Percentiles rank a stretch among this genome's conserved stretches.
Evolutionary conservation across 2,888 invertebrate genomes (phyloP).

Genomic region (Mellilla xanthometata): DNA sequence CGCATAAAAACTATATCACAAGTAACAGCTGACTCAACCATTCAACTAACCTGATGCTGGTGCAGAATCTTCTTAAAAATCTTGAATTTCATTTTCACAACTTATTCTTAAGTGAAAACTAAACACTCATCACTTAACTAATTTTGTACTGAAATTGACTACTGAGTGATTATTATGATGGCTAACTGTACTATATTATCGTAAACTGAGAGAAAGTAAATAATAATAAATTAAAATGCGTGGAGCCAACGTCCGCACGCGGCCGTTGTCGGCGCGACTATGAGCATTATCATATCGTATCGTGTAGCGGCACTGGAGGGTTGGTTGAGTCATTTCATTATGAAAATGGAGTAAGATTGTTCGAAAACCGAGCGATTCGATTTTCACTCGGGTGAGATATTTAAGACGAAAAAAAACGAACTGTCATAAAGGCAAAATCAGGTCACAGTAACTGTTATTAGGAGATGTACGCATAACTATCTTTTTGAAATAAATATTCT

Average conservation of each 20-base stretch:
- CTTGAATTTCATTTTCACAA: conserved; percentile 66
- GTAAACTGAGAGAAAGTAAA: conserved; percentile 35
- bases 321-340: background rate
- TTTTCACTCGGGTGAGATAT: no score
- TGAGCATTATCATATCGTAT: conserved; percentile 4
- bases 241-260: conserved; percentile 34
- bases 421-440: no score
- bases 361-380: no score
- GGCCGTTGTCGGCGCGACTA: conserved; percentile 32
- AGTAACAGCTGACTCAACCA: conserved; percentile 18
- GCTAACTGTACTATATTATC: conserved; percentile 16
- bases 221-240: conserved; percentile 22
- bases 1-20: conserved; percentile 31
- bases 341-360: no score
- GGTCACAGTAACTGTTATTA: no score
- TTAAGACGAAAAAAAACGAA: no score
- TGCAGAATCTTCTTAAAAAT: conserved; percentile 68
- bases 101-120: conserved; percentile 9
- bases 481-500: no score
- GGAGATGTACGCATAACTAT: no score
- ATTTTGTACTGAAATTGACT: conserved; percentile 35
- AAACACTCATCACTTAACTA: conserved; percentile 47
- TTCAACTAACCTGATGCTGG: conserved; percentile 61
- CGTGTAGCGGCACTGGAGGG: background rate
- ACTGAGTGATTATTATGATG: background rate